Conservation (phyloP, 2,113 vertebrate genomes). For the Tragelaphus strepsiceros region DNA sequence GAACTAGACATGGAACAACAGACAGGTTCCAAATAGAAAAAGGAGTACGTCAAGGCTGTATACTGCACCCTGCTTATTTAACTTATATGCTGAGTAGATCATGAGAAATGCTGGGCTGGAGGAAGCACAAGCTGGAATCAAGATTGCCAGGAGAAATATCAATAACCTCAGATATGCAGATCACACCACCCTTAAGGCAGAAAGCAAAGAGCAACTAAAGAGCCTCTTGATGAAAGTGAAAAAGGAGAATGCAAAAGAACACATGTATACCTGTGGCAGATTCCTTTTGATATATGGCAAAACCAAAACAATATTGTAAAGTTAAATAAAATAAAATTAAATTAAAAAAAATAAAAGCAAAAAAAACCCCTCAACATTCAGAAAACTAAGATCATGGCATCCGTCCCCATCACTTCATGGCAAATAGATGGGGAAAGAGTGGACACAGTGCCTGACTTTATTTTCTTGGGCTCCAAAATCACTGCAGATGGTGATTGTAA, state of each 20-base stretch:
- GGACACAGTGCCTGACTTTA: background rate
- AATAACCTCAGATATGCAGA: background rate
- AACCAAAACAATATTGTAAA: too few relatives aligned
- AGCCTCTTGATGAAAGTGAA: background rate
- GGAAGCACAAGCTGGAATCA: background rate
- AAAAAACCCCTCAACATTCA: background rate
- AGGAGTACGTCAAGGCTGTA: background rate
- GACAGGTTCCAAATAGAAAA: background rate
- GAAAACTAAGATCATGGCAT: background rate
- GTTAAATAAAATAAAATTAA: too few relatives aligned
- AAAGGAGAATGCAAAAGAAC: background rate
- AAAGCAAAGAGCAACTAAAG: background rate
- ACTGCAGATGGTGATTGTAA: background rate
- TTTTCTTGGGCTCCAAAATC: background rate
- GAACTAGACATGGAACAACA: background rate
- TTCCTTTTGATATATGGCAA: too few relatives aligned
- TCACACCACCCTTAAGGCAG: background rate
- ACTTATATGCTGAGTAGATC: background rate
- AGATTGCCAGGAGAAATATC: background rate
- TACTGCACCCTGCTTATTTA: background rate
- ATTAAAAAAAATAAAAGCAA: too few relatives aligned
- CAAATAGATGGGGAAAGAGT: background rate
- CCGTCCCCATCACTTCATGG: fast-evolving
- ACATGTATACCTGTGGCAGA: too few relatives aligned
- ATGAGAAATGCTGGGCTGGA: background rate